Evolutionary conservation across 2,113 vertebrate genomes (phyloP).

Genomic region (Argyrosomus japonicus): DNA sequence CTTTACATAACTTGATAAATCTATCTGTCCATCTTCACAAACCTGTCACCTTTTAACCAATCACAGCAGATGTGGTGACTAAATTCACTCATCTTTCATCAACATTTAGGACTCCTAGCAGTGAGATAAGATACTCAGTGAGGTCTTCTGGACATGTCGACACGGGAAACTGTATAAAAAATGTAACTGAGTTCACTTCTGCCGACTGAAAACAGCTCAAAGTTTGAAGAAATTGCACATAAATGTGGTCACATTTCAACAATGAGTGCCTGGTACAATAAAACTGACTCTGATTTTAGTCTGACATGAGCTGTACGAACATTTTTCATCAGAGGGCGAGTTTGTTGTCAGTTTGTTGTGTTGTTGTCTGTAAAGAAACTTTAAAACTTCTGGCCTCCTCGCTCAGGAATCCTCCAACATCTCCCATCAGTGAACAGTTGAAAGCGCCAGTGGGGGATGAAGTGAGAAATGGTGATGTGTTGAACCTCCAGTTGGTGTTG

Average conservation of each 20-base stretch:
- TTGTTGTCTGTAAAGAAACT: background rate
- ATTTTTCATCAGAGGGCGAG: background rate
- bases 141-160: too few species aligned
- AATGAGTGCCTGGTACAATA: background rate
- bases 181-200: too few species aligned
- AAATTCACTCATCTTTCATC: too few species aligned
- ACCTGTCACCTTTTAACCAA: background rate
- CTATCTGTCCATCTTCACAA: too few species aligned
- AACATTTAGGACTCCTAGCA: too few species aligned
- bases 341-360: background rate
- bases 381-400: background rate
- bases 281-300: too few species aligned
- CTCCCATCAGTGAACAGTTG: slow-evolving; percentile 15
- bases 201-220: too few species aligned
- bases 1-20: too few species aligned
- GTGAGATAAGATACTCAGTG: too few species aligned
- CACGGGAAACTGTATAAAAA: too few species aligned
- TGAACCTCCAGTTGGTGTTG: background rate
- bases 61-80: background rate
- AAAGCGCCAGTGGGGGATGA: background rate
- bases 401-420: slow-evolving; percentile 5
- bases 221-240: too few species aligned
- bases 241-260: background rate
- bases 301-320: too few species aligned
- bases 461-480: slow-evolving; percentile 41